Percentiles rank a stretch among this genome's conserved stretches.
Conservation (phyloP, 1,140 invertebrate species). For the Monomorium pharaonis region DNA sequence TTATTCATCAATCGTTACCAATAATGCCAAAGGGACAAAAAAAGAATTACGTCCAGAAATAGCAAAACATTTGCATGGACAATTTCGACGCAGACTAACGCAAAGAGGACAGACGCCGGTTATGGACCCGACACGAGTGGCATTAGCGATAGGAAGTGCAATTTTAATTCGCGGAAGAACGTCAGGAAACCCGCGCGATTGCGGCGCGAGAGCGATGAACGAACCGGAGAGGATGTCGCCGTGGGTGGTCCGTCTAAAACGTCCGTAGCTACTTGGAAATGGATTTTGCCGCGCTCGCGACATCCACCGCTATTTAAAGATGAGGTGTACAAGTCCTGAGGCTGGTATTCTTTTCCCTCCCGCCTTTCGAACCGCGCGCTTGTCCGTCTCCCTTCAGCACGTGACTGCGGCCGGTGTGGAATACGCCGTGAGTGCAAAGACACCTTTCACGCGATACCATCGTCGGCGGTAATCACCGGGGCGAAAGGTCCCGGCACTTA, state of each 20-base stretch:
- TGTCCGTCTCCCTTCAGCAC: constrained; percentile 25
- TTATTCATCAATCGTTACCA: constrained; percentile 34
- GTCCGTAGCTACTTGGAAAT: constrained; percentile 73
- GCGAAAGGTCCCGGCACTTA: constrained; percentile 66
- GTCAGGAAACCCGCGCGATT: background rate
- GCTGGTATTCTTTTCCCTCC: constrained; percentile 28
- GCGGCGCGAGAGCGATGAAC: constrained; percentile 16
- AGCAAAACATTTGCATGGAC: background rate
- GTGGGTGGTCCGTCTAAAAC: constrained; percentile 70
- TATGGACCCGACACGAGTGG: background rate
- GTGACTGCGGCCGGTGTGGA: constrained; percentile 63
- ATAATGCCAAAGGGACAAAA: no score
- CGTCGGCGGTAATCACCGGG: constrained; percentile 66
- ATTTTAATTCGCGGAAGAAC: constrained; percentile 49
- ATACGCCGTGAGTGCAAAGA: constrained; percentile 76
- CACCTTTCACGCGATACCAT: constrained; percentile 79
- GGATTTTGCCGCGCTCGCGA: constrained; percentile 69
- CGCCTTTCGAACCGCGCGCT: background rate
- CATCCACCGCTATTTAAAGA: constrained; percentile 74
- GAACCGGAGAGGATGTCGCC: constrained; percentile 37
- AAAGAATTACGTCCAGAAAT: background rate
- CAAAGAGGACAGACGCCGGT: background rate
- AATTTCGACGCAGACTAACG: background rate
- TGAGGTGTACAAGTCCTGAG: constrained; percentile 54
- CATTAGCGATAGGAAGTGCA: constrained; percentile 30